phyloP scores from a whole-genome alignment of 2,888 invertebrate species.

The Callyntrura sp. region DNA sequence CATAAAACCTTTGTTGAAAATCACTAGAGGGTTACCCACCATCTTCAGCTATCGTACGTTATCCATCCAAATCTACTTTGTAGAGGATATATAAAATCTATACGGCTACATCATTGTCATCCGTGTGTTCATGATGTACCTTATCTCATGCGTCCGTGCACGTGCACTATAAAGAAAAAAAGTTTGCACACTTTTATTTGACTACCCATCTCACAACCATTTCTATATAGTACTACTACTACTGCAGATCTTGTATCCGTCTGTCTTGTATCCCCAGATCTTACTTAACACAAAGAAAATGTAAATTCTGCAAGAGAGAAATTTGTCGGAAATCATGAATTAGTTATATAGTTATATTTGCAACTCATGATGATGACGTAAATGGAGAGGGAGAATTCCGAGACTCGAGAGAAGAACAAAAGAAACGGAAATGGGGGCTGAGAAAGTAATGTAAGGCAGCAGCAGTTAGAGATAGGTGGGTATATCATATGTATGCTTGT shows the following conservation, averaged over 20 bases:
- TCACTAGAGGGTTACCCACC: constrained; percentile 13
- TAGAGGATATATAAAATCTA: too few relatives aligned
- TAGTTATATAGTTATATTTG: constrained; percentile 73
- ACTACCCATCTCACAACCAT: constrained; percentile 3
- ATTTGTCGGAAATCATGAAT: constrained; percentile 75
- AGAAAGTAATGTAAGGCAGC: background rate
- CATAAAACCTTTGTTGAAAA: constrained; percentile 64
- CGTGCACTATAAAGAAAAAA: background rate
- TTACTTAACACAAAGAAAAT: constrained; percentile 33
- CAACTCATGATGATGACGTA: constrained; percentile 63
- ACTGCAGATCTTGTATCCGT: background rate
- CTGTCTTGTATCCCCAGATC: background rate
- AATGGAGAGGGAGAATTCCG: constrained; percentile 30
- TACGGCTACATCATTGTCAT: too few relatives aligned
- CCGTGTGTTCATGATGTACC: background rate
- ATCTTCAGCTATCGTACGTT: background rate
- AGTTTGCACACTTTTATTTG: background rate
- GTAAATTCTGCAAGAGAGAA: constrained; percentile 57
- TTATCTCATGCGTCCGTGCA: background rate
- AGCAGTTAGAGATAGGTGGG: too few relatives aligned
- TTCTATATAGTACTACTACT: background rate
- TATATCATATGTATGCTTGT: background rate
- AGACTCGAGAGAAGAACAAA: constrained; percentile 16
- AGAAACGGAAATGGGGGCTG: constrained; percentile 10
- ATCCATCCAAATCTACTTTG: constrained; percentile 18